A percentile compares a stretch with the other conserved stretches of the same genome.
phyloP scores from a whole-genome alignment of 2,113 vertebrate species.

The Ophthalmolycus amberensis region DNA sequence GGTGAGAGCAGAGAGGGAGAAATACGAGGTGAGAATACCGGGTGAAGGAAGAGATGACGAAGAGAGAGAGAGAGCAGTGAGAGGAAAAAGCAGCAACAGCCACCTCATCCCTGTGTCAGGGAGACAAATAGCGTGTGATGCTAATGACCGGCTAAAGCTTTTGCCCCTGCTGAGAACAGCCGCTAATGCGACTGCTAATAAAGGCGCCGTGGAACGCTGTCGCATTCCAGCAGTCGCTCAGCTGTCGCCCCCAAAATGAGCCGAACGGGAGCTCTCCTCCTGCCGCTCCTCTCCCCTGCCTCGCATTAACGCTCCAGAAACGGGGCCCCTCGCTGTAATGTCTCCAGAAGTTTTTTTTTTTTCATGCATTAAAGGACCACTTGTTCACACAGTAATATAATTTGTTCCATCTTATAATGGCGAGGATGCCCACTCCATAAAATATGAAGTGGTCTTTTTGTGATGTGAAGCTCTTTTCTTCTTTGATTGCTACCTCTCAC shows the following conservation, averaged over 20 bases:
- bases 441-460: conserved; percentile 73
- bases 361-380: conserved; percentile 66
- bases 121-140: conserved; percentile 76
- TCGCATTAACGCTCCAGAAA: conserved; percentile 58
- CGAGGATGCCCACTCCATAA: conserved; percentile 70
- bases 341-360: conserved; percentile 35
- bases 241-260: conserved; percentile 75
- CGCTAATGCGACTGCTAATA: conserved; percentile 82
- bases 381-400: conserved; percentile 75
- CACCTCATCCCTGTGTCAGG: conserved; percentile 66
- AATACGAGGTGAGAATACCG: conserved; percentile 31
- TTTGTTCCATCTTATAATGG: conserved; percentile 75
- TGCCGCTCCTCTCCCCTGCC: conserved; percentile 24
- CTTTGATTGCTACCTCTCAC: conserved; percentile 70
- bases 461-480: conserved; percentile 67
- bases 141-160: conserved; percentile 83
- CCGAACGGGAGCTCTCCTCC: conserved; percentile 66
- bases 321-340: conserved; percentile 27
- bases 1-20: conserved; percentile 17
- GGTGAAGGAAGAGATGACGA: conserved; percentile 36
- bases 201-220: conserved; percentile 73
- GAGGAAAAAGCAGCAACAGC: conserved; percentile 41
- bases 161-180: conserved; percentile 76
- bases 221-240: conserved; percentile 78
- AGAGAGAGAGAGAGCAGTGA: conserved; percentile 19